Evolutionary conservation across 2,888 invertebrate species (phyloP), one percentile per base, ranked within the genome.

Genomic region (Bugula neritina): DNA sequence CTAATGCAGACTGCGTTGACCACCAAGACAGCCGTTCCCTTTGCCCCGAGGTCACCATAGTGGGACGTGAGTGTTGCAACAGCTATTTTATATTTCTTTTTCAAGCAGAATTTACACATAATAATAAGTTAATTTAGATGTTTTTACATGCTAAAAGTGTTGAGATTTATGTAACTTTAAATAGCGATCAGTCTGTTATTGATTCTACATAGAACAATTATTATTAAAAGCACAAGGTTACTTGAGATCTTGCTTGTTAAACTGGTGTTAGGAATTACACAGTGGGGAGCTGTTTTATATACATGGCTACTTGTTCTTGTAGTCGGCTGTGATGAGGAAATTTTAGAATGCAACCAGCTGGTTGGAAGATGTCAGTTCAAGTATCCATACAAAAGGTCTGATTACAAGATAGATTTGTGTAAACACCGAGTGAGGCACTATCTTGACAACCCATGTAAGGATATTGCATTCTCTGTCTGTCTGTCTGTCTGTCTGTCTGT

Each of bases 381-480:
- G 27, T 27, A 21, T 63, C 17, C 63, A 2, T 63, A 31, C 34
- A 63, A n/a, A 10, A 27, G 63, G 13, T 29, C 29, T 25, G 63
- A 63, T 31, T 63, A 63, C 27, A 63, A 31, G 27, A 63, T 63
- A 5, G 63, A 63, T 10, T 13, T 63, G 63, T 63, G 63, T n/a
- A 25, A 31, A 3, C 27, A 25, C 31, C 63, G 27, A 10, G 27
- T 63, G 3, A 3, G 63, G 27, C 2, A 27, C 27, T 25, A 13
- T 31, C 29, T 63, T 31, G 27, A 13, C 63, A 31, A 31, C 13
- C 13, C 31, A 5, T 63, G 63, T 63, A n/a, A 63, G 63, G 17
- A 23, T 5, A 17, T 52, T 52, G 21, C 13, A 52, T 52, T 10
- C 52, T 52, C 10, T n/a, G n/a, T n/a, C n/a, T n/a, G n/a, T n/a